These are phyloP conservation scores for Cephus nigrinus DNA, from an alignment of 2,888 invertebrate genomes.

Conservation along the genomic window DNA sequence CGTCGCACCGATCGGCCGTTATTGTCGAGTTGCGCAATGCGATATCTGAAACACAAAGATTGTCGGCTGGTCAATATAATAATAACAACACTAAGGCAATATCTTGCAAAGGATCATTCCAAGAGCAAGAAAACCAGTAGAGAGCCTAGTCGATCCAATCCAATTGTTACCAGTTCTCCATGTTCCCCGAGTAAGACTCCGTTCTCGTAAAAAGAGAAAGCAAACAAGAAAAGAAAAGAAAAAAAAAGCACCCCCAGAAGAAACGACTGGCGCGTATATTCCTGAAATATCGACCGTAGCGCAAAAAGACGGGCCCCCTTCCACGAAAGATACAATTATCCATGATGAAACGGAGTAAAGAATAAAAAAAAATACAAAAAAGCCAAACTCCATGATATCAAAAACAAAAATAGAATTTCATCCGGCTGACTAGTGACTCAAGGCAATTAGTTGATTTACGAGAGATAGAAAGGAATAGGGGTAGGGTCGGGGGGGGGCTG, in stretches of 20 bases:
- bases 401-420: not conserved
- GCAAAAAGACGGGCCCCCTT: not conserved
- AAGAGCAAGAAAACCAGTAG: not conserved
- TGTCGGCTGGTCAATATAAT: not conserved
- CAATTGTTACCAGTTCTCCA: not conserved
- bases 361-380: not conserved
- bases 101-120: not conserved
- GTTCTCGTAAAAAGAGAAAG: not conserved
- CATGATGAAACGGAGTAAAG: not conserved
- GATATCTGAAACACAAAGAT: constrained; percentile 15
- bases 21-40: constrained; percentile 1
- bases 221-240: not conserved
- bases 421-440: not conserved
- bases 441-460: not conserved
- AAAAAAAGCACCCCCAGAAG: not conserved
- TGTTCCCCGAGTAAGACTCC: not conserved
- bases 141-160: not conserved
- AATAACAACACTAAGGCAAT: not conserved
- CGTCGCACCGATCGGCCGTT: not conserved
- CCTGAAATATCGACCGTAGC: not conserved
- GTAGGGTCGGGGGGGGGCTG: accelerated
- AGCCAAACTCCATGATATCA: not conserved
- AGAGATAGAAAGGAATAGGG: not conserved
- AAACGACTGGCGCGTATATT: not conserved
- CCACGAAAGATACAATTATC: not conserved